Evolutionary conservation across 2,113 vertebrate species (phyloP).

Genomic region (Labeo rohita): DNA sequence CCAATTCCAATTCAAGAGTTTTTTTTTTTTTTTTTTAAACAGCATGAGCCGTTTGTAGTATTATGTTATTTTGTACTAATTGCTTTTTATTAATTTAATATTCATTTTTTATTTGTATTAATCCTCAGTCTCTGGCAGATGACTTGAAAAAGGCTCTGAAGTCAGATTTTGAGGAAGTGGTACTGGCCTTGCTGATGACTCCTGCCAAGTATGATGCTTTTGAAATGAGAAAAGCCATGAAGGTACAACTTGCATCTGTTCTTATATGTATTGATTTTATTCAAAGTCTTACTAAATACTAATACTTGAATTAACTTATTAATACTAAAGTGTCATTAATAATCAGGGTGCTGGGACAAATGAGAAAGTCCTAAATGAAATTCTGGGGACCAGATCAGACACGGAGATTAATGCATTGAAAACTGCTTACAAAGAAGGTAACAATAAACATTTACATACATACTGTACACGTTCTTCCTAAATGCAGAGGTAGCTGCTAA

Average conservation of each 20-base stretch:
- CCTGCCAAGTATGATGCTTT: slow-evolving; percentile 87
- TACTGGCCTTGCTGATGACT: slow-evolving; percentile 83
- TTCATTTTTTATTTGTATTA: not conserved
- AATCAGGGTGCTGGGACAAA: slow-evolving; percentile 85
- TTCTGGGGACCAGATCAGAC: slow-evolving; percentile 86
- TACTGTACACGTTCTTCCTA: not conserved
- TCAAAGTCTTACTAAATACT: not conserved
- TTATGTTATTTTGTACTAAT: not conserved
- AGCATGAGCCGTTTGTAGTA: not conserved
- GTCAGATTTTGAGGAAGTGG: slow-evolving; percentile 81
- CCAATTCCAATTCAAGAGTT: not conserved
- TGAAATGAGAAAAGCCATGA: slow-evolving; percentile 73
- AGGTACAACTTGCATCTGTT: slow-evolving; percentile 58
- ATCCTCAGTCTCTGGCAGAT: slow-evolving; percentile 77
- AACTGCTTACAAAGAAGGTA: slow-evolving; percentile 82
- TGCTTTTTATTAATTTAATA: not conserved
- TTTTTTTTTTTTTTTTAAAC: not conserved
- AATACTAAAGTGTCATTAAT: not conserved
- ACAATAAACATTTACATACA: not conserved
- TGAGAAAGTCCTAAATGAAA: slow-evolving; percentile 85
- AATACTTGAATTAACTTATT: not conserved
- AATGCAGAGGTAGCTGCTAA: not conserved
- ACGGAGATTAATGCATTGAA: slow-evolving; percentile 74
- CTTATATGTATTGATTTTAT: not conserved
- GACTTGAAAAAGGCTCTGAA: slow-evolving; percentile 80